phyloP scores from a whole-genome alignment of 2,888 invertebrate genomes.

The Dermolepida albohirtum region DNA sequence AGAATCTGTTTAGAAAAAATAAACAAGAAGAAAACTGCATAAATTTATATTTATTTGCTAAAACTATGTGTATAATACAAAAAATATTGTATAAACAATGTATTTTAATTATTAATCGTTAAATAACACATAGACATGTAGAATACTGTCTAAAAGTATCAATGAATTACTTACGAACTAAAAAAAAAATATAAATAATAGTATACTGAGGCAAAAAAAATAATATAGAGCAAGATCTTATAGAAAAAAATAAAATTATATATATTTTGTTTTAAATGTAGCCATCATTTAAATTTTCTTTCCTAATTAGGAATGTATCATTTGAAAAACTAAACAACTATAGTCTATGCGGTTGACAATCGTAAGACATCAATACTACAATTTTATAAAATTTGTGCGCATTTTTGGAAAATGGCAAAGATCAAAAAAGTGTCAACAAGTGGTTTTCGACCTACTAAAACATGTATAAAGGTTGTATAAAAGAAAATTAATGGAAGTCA shows the following conservation, averaged over 20 bases:
- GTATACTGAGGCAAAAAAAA: constrained; percentile 32
- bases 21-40: constrained; percentile 33
- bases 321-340: constrained; percentile 23
- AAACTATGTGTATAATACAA: constrained; percentile 63
- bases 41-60: constrained; percentile 50
- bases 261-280: too few species aligned
- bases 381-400: constrained; percentile 25
- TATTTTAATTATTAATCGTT: constrained; percentile 49
- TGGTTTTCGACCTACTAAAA: not conserved
- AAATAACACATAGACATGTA: constrained; percentile 43
- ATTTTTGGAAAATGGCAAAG: constrained; percentile 31
- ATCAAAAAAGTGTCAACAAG: not conserved
- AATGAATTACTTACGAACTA: constrained; percentile 34
- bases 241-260: constrained; percentile 37
- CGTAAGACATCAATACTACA: constrained; percentile 21
- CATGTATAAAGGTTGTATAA: too few species aligned
- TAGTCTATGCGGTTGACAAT: constrained; percentile 20
- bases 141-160: constrained; percentile 47
- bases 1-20: too few species aligned
- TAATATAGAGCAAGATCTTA: constrained; percentile 29
- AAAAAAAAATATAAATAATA: constrained; percentile 41
- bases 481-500: too few species aligned
- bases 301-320: constrained; percentile 40
- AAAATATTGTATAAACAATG: constrained; percentile 64
- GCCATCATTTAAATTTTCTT: constrained; percentile 16